Base-by-base conservation (phyloP, 2,888 invertebrate species). In the Athrips mouffetella region DNA sequence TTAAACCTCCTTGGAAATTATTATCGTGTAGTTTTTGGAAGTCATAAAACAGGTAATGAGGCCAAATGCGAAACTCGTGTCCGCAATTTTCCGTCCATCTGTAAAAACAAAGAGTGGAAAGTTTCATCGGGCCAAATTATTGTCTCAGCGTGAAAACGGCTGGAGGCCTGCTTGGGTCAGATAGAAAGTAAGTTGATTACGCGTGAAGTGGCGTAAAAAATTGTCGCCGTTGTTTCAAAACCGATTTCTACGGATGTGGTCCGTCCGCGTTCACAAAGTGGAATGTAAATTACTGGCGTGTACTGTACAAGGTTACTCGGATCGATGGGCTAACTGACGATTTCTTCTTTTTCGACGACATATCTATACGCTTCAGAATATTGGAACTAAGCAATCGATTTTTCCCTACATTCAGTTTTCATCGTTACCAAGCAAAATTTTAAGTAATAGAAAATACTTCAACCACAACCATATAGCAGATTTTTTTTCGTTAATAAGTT, bases 191-290 rank as follows among this genome's bases (percentile, higher is more conserved):
- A 2, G 11, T 7, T 31, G 44, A 21, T 44, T 31, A 31, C 44
- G 44, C 44, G 44, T 44, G 15, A 31, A 35, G 58, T 65, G 49
- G 65, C 72, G 71, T 68, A 65, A 66, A 70, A 67, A 68, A 73
- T 68, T 70, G 65, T 67, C 68, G 63, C 56, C 55, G 52, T 56
- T 51, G 66, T 63, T 62, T 59, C 63, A 63, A 62, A 58, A 58
- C 48, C 58, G 59, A 58, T 69, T 70, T 70, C 66, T 55, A 64
- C 62, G 58, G 54, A 53, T 55, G 55, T 44, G 27, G 31, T 13
- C 21, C 20, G 21, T 31, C 3, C n/a, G 10, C n/a, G 3, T 30
- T 30, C n/a, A n/a, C n/a, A 20, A 20, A 20, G 21, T 21, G 29
- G 11, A 16, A 27, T 25, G 42, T 20, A 27, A 16, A 29, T 42